A percentile compares a stretch with the other conserved stretches of the same genome.
These are phyloP conservation scores for Clarias platycephalus DNA, from an alignment of 2,797 vertebrate species.

Conservation along the genomic window DNA sequence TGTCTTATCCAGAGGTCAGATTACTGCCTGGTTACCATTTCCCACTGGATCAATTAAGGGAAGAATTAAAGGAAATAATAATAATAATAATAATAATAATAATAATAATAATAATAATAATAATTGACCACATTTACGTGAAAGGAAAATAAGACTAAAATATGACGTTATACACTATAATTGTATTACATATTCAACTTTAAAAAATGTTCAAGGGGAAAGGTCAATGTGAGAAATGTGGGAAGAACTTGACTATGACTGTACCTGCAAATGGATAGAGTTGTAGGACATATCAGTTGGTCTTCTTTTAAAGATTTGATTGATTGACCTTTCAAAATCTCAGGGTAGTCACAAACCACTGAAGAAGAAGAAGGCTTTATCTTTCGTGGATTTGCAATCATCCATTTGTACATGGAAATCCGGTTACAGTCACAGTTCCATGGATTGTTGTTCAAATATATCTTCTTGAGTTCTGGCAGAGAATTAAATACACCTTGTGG, in stretches of 20 bases:
- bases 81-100: no score
- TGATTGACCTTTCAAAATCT: conserved; percentile 58
- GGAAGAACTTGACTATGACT: no score
- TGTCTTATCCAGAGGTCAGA: no score
- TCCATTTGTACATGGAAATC: conserved; percentile 66
- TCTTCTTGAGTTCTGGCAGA: conserved; percentile 64
- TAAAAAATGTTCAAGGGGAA: neutral
- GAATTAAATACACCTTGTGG: conserved; percentile 64
- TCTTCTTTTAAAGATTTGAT: conserved; percentile 61
- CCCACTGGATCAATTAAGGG: no score
- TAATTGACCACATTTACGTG: no score
- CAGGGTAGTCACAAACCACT: conserved; percentile 69
- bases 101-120: no score
- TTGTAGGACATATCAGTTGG: conserved; percentile 69
- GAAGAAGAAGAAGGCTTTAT: conserved; percentile 37
- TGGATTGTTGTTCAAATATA: conserved; percentile 75
- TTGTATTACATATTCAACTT: no score
- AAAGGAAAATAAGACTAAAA: no score
- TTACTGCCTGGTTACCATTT: no score
- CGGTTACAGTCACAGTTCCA: conserved; percentile 84
- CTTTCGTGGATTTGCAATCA: conserved; percentile 61
- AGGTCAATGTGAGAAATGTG: no score
- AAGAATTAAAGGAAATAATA: no score
- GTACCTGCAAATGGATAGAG: conserved; percentile 1
- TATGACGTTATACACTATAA: no score